phyloP scores from a whole-genome alignment of 2,797 vertebrate species.

The Leptoclinus maculatus region DNA sequence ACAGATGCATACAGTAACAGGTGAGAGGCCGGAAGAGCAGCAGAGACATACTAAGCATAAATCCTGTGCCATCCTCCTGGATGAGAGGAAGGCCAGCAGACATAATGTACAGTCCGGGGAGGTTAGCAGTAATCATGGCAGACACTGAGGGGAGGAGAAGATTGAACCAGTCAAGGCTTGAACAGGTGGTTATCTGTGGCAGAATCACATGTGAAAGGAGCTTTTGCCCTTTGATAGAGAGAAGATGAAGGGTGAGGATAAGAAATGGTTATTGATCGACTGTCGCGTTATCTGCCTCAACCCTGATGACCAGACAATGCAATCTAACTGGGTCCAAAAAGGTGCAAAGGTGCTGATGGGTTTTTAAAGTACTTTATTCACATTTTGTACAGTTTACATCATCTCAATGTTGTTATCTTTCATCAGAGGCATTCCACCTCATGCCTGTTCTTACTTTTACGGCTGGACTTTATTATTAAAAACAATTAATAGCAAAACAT shows the following conservation, averaged over 20 bases:
- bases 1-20: constrained; percentile 28
- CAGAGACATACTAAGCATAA: constrained; percentile 27
- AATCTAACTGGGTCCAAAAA: constrained; percentile 74
- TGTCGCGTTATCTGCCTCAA: constrained; percentile 79
- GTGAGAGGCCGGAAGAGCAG: background rate
- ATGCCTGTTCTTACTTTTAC: background rate
- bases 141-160: constrained; percentile 40
- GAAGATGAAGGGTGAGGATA: constrained; percentile 85
- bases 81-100: constrained; percentile 17
- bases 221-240: constrained; percentile 83
- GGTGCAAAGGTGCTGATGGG: constrained; percentile 74
- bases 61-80: constrained; percentile 21
- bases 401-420: constrained; percentile 44
- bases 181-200: constrained; percentile 78
- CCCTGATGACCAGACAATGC: constrained; percentile 81
- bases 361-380: constrained; percentile 61
- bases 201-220: constrained; percentile 76
- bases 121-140: constrained; percentile 30
- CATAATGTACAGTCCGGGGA: constrained; percentile 43
- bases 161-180: constrained; percentile 57
- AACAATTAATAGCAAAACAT: background rate
- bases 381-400: constrained; percentile 61
- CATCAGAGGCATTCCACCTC: constrained; percentile 32
- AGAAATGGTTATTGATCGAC: constrained; percentile 86
- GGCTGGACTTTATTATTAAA: background rate